Percentiles rank a stretch among this genome's conserved stretches.
phyloP scores from a whole-genome alignment of 1,140 invertebrate genomes.

The Tetragnatha versicolor region DNA sequence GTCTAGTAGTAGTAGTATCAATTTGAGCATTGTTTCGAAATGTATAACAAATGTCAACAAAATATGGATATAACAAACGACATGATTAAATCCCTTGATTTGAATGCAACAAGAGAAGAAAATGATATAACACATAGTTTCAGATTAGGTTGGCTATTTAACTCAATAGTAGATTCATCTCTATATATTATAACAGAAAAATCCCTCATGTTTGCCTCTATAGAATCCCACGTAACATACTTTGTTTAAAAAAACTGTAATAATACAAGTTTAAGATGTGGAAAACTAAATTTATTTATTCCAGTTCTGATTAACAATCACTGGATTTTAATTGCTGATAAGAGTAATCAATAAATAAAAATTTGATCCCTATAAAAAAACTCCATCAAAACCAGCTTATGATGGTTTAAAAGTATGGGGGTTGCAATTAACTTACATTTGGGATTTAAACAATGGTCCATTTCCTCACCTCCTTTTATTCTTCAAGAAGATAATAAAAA shows the following conservation, averaged over 20 bases:
- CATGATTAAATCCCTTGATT: neutral
- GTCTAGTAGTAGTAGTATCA: neutral
- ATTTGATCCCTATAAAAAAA: too few species aligned
- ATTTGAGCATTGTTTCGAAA: neutral
- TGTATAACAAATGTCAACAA: neutral
- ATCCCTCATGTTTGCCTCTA: neutral
- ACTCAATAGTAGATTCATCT: neutral
- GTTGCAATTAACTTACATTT: too few species aligned
- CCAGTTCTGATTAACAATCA: neutral
- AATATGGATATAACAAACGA: neutral
- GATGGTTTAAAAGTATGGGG: too few species aligned
- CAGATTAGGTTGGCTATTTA: neutral
- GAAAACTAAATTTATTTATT: neutral
- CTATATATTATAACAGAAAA: neutral
- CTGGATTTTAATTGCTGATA: neutral
- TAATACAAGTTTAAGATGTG: neutral
- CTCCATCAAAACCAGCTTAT: too few species aligned
- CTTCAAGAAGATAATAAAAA: too few species aligned
- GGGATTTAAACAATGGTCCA: too few species aligned
- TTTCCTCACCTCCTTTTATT: too few species aligned
- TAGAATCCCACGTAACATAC: neutral
- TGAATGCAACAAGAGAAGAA: neutral
- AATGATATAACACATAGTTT: neutral
- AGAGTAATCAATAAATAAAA: neutral
- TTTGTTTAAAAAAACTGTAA: neutral